Evolutionary conservation across 2,797 vertebrate species (phyloP).

Genomic region (Paramormyrops hopkinsi): DNA sequence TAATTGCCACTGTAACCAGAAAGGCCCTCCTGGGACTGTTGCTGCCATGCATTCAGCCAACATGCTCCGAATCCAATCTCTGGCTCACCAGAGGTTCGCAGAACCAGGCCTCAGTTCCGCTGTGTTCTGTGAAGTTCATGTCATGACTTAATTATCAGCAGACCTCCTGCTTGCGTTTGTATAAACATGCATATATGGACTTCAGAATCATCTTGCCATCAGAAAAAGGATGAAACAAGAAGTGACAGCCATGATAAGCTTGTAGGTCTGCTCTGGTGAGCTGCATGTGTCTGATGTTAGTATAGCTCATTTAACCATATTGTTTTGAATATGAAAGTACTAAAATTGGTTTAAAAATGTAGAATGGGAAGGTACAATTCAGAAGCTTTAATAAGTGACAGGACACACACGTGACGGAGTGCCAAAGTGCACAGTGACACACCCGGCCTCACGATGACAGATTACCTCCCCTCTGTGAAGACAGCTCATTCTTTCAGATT

Average conservation of each 20-base stretch:
- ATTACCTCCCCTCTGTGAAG: not conserved
- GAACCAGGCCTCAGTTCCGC: not conserved
- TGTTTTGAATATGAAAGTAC: not conserved
- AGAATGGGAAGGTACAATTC: not conserved
- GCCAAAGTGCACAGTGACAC: not conserved
- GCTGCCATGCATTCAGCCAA: not conserved
- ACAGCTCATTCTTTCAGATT: not conserved
- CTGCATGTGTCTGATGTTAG: not conserved
- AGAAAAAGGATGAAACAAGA: not conserved
- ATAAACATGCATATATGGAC: not conserved
- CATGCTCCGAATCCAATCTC: not conserved
- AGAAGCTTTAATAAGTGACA: not conserved
- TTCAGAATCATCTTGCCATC: not conserved
- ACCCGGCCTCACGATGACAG: not conserved
- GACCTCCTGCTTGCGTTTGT: not conserved
- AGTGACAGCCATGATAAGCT: not conserved
- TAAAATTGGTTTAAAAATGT: not conserved
- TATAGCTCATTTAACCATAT: not conserved
- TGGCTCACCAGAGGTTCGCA: not conserved
- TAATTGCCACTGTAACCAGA: constrained; percentile 44
- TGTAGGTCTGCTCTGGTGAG: not conserved
- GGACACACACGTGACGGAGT: not conserved
- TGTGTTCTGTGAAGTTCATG: not conserved
- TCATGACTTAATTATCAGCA: constrained; percentile 13
- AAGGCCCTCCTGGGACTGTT: constrained; percentile 17